Conservation (phyloP, 2,113 vertebrate genomes). For the Amblyornis subalaris region DNA sequence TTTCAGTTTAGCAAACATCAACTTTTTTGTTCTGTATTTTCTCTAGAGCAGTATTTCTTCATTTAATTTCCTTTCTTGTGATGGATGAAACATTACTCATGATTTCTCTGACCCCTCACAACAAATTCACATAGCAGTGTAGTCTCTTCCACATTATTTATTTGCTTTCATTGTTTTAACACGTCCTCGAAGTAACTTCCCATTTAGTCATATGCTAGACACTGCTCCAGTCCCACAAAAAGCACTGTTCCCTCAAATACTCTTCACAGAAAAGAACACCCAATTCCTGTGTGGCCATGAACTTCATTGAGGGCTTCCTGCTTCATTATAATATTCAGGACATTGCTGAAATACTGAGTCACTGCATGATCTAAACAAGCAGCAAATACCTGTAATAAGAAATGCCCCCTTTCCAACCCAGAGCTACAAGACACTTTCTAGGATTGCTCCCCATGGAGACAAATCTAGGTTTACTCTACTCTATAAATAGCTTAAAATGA, state of each 20-base stretch:
- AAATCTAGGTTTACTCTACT: not conserved
- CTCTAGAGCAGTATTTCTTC: not conserved
- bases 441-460: not conserved
- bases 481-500: not conserved
- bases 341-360: not conserved
- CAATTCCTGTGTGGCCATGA: accelerated
- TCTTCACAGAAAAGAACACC: not conserved
- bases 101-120: not conserved
- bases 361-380: not conserved
- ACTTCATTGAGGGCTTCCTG: not conserved
- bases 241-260: not conserved
- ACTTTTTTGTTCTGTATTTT: not conserved
- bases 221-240: not conserved
- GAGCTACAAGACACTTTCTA: not conserved
- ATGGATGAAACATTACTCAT: not conserved
- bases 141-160: not conserved
- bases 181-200: not conserved
- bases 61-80: not conserved
- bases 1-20: not conserved
- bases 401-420: not conserved
- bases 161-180: not conserved
- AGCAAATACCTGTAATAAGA: not conserved
- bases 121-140: not conserved
- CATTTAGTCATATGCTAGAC: not conserved
- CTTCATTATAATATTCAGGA: not conserved